Evolutionary conservation across 2,888 invertebrate genomes (phyloP).

Genomic region (Heliconius hortense): DNA sequence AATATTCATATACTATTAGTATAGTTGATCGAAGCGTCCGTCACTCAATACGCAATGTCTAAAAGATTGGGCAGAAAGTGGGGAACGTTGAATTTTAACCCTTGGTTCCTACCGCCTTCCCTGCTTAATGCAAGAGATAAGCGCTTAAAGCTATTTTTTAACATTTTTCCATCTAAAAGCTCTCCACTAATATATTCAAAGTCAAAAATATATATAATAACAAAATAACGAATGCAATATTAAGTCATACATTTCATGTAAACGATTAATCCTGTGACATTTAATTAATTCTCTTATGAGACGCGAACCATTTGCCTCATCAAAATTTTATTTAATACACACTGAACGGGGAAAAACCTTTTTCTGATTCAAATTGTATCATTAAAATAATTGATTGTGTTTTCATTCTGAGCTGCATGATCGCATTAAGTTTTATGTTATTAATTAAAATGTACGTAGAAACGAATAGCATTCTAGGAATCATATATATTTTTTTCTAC

Average conservation of each 20-base stretch:
- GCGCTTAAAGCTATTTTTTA: neutral
- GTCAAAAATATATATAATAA: neutral
- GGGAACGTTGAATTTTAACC: too few species aligned
- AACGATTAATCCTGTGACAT: constrained; percentile 23
- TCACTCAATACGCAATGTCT: too few species aligned
- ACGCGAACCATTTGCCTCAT: constrained; percentile 21
- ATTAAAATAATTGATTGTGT: constrained; percentile 43
- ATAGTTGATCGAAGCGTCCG: too few species aligned
- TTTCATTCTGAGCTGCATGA: constrained; percentile 35
- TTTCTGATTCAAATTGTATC: constrained; percentile 36
- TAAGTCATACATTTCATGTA: constrained; percentile 1
- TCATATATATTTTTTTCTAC: neutral
- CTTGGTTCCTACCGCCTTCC: too few species aligned
- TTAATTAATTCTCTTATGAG: constrained; percentile 25
- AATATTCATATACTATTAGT: too few species aligned
- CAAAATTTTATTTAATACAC: constrained; percentile 36
- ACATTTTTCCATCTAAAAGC: neutral
- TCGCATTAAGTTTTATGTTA: constrained; percentile 37
- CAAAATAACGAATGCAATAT: neutral
- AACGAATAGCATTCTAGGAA: neutral
- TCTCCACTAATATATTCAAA: neutral
- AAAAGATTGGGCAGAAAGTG: too few species aligned
- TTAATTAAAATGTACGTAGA: constrained; percentile 17
- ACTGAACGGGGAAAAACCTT: constrained; percentile 34
- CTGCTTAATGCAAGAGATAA: too few species aligned